A percentile compares a stretch with the other conserved stretches of the same genome.
Evolutionary conservation across 2,797 vertebrate genomes (phyloP).

Genomic region (Pipistrellus nathusii): DNA sequence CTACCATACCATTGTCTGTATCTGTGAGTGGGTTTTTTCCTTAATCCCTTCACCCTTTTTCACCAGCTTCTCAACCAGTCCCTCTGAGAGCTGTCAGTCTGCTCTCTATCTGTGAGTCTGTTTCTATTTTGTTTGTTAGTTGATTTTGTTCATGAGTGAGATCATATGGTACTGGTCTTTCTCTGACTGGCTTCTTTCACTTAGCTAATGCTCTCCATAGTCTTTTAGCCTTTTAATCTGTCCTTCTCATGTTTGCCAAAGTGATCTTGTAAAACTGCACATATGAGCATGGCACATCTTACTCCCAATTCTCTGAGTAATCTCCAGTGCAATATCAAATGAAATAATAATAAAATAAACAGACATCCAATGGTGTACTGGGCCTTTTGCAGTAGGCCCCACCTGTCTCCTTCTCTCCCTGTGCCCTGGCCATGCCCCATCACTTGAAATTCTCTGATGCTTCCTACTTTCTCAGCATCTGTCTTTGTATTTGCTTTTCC

Average conservation of each 20-base stretch:
- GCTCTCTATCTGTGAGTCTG: background rate
- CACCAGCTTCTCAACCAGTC: background rate
- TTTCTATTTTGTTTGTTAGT: background rate
- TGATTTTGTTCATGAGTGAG: background rate
- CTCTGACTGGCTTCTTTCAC: background rate
- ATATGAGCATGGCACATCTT: background rate
- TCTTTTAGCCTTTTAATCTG: background rate
- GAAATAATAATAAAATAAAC: background rate
- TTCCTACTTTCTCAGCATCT: background rate
- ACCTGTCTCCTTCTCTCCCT: background rate
- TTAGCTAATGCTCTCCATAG: background rate
- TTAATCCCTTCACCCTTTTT: background rate
- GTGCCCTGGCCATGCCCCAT: background rate
- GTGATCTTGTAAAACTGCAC: background rate
- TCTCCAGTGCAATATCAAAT: background rate
- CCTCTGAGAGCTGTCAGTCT: background rate
- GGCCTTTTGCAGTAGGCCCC: background rate
- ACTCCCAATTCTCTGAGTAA: background rate
- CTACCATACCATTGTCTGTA: background rate
- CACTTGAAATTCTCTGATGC: background rate
- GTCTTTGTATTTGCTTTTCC: background rate
- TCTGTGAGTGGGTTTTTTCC: background rate
- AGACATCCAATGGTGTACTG: background rate
- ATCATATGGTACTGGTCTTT: background rate
- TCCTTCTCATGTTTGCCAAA: background rate